Percentiles rank a stretch among this genome's conserved stretches.
Conservation (phyloP, 2,113 vertebrate species). For the Loxodonta africana region DNA sequence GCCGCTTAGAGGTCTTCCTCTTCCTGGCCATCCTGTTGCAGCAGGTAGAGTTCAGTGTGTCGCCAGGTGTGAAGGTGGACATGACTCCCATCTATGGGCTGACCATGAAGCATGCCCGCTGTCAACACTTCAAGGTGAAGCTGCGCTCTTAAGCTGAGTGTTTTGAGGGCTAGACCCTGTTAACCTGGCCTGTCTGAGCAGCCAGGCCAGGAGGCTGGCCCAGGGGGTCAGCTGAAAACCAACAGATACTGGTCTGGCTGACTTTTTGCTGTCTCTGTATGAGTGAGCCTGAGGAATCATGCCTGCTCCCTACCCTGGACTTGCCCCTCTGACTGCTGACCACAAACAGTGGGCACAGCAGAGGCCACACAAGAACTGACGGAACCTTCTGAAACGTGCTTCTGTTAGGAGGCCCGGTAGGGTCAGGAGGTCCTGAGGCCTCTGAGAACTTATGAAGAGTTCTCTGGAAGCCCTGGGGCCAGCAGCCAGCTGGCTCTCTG, state of each 20-base stretch:
- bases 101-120: conserved; percentile 94
- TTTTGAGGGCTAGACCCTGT: background rate
- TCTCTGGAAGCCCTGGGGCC: background rate
- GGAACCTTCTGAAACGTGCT: background rate
- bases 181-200: background rate
- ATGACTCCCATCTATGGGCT: conserved; percentile 94
- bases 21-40: conserved; percentile 95
- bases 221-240: background rate
- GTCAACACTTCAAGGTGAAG: conserved; percentile 86
- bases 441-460: background rate
- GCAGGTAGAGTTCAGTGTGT: conserved; percentile 89
- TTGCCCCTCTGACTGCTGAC: background rate
- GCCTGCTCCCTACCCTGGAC: background rate
- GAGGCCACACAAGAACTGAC: background rate
- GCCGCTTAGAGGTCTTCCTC: conserved; percentile 93
- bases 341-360: background rate
- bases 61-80: conserved; percentile 88
- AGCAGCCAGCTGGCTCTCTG: background rate
- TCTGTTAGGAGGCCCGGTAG: background rate
- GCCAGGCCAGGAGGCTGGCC: background rate
- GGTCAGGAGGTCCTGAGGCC: too few species aligned
- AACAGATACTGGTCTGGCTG: background rate
- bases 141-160: conserved; percentile 69
- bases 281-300: background rate
- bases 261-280: background rate